These are phyloP conservation scores for Hirundo rustica DNA, from an alignment of 2,797 vertebrate genomes.

Conservation along the genomic window DNA sequence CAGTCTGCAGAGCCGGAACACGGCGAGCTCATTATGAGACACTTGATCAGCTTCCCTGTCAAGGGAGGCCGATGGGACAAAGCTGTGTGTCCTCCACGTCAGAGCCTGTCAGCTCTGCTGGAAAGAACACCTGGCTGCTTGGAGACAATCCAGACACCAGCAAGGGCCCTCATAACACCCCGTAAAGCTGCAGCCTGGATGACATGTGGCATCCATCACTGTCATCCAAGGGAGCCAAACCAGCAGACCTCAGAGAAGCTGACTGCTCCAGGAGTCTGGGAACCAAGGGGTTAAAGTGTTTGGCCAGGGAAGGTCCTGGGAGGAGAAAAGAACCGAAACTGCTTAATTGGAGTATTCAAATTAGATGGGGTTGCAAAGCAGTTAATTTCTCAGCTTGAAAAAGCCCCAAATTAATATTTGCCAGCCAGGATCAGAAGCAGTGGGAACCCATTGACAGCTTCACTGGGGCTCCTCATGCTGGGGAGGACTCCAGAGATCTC, in stretches of 20 bases:
- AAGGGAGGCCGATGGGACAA: neutral
- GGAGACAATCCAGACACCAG: conserved; percentile 9
- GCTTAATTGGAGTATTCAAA: conserved; percentile 6
- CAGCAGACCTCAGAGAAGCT: neutral
- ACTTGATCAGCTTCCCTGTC: neutral
- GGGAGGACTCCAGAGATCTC: neutral
- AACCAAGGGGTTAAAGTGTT: neutral
- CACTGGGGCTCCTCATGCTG: neutral
- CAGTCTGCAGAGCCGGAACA: neutral
- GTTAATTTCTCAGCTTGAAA: conserved; percentile 3
- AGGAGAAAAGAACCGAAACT: neutral
- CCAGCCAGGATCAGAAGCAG: neutral
- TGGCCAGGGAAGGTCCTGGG: neutral
- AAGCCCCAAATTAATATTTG: neutral
- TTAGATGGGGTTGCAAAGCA: neutral
- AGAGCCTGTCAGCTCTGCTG: conserved; percentile 8
- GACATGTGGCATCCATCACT: neutral
- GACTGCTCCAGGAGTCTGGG: neutral
- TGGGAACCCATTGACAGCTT: neutral
- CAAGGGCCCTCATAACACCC: neutral
- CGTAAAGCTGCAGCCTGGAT: neutral
- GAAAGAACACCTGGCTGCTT: conserved; percentile 7
- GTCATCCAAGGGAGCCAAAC: neutral
- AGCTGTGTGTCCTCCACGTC: neutral
- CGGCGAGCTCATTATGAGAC: neutral